Base-by-base conservation (phyloP, 1,140 invertebrate species). In the Carposina sasakii region DNA sequence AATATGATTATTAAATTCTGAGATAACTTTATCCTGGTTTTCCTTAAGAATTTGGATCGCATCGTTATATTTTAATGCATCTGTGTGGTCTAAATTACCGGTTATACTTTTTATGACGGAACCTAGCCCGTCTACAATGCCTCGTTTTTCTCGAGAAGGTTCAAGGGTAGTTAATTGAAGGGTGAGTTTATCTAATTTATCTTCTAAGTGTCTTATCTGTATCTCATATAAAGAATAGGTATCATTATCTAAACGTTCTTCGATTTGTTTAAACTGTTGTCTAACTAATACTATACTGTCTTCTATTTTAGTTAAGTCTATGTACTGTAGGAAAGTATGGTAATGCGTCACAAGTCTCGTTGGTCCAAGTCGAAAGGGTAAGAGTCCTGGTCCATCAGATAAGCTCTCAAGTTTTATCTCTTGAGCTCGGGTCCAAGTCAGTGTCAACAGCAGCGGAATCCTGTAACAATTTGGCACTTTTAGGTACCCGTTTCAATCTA, bases 401-500 rank as follows among this genome's bases (percentile, higher is more conserved):
- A 52, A 31, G n/a, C n/a, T n/a, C n/a, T n/a, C n/a, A n/a, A n/a
- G n/a, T n/a, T n/a, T n/a, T n/a, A n/a, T n/a, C n/a, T n/a, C n/a
- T n/a, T n/a, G n/a, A n/a, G n/a, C 26, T 20, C n/a, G n/a, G n/a
- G n/a, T n/a, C n/a, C n/a, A n/a, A n/a, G n/a, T n/a, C n/a, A n/a
- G n/a, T n/a, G n/a, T n/a, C 33, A 39, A 19, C 21, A 54, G 10
- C n/a, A 51, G 33, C 40, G 31, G 52, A 26, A 17, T 28, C 41
- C 50, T 60, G 53, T 13, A 52, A 55, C 42, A 62, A 59, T 34
- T 30, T 30, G 10, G 30, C 19, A n/a, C 24, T 53, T 17, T 59
- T 62, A 53, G 48, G 42, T 30, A 46, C 22, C 19, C 63, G 48
- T 33, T 66, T 63, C 1, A 60, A 39, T 0, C 48, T 37, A 15